Base-by-base conservation (phyloP, 2,888 invertebrate genomes). In the Chironomus tentans region DNA sequence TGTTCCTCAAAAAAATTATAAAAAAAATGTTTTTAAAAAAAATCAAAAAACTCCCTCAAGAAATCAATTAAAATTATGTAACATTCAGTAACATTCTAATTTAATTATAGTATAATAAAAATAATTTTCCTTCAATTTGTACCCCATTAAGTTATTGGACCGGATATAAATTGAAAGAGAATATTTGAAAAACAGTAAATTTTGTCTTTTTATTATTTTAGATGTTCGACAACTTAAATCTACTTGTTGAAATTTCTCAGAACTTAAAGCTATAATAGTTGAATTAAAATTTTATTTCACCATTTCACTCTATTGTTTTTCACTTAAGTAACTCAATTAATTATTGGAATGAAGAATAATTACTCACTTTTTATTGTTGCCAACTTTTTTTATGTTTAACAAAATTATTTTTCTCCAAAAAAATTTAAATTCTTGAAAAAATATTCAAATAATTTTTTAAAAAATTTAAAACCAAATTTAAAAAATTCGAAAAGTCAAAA, bases 91-190 rank as follows among this genome's bases (percentile, higher is more conserved):
- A 56, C 0, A 56, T 56, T 56, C 28, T 22, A 22, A 15, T n/a
- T 18, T 22, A 65, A 65, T 38, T 38, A 10, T 38, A 38, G 38
- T 38, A 10, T 10, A 56, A 15, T 18, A 56, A 47, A 74, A 74
- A 68, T 74, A 46, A 22, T 47, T 68, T 74, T 68, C 74, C 68
- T 74, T 68, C 68, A 62, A 74, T 74, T 74, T 74, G 24, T 61
- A 74, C 65, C 74, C 74, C 74, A 74, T 47, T 38, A 10, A 2
- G 10, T 10, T 38, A 10, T 38, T 38, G 2, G 38, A 56, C 18
- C 10, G 74, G 74, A 74, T 74, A n/a, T 62, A 68, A 74, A 74
- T 74, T 65, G n/a, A 74, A 74, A 74, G 74, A 68, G 38, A 74
- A 4, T 47, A 68, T 74, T 74, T 74, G n/a, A 74, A 46, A 50